Percentiles rank a stretch among this genome's conserved stretches.
Evolutionary conservation across 2,113 vertebrate species (phyloP).

Genomic region (Sigmodon hispidus): DNA sequence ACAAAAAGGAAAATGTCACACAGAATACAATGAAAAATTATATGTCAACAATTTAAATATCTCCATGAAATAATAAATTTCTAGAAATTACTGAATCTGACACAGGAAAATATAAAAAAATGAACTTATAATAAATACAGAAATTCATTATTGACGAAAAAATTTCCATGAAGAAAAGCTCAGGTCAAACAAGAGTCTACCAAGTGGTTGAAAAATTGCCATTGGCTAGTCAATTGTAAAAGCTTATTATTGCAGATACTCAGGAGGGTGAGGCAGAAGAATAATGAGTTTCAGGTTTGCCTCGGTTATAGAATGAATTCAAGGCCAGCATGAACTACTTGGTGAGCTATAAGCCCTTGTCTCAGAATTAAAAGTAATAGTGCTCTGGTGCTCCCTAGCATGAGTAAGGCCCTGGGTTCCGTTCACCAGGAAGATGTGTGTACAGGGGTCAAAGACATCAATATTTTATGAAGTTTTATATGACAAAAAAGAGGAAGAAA

Average conservation of each 20-base stretch:
- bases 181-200: neutral
- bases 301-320: neutral
- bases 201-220: neutral
- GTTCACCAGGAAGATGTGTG: neutral
- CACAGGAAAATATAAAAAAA: neutral
- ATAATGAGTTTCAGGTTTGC: neutral
- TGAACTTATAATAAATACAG: neutral
- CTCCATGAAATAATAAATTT: neutral
- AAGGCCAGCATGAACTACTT: neutral
- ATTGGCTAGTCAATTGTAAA: neutral
- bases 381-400: no score
- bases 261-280: neutral
- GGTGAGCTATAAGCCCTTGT: neutral
- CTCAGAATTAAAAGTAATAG: neutral
- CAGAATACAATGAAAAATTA: neutral
- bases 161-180: neutral
- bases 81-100: neutral
- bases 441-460: neutral
- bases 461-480: neutral
- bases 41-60: neutral
- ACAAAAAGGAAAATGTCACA: neutral
- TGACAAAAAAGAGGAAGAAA: conserved; percentile 4
- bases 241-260: no score
- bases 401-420: neutral
- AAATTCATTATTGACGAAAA: conserved; percentile 13